These are phyloP conservation scores for Prunella fulvescens DNA, from an alignment of 2,113 vertebrate genomes.

Conservation along the genomic window DNA sequence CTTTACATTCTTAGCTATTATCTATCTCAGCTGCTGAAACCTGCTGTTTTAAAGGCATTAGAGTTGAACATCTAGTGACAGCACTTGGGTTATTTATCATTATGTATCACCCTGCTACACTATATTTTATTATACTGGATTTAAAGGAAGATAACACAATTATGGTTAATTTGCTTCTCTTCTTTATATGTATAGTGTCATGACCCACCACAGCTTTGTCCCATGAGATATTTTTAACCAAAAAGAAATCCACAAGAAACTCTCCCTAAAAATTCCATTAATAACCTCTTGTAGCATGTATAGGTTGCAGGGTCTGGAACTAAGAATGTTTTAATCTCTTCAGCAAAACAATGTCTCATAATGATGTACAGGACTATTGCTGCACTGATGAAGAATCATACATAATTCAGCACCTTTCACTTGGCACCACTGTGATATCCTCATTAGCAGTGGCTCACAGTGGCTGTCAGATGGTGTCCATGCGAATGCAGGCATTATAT, in stretches of 20 bases:
- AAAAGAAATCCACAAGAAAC: constrained; percentile 85
- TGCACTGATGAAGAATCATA: constrained; percentile 99
- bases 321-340: constrained; percentile 97
- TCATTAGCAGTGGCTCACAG: constrained; percentile 99
- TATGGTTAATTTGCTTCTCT: constrained; percentile 88
- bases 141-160: constrained; percentile 88
- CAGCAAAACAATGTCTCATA: constrained; percentile 99
- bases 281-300: constrained; percentile 87
- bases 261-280: constrained; percentile 91
- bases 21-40: constrained; percentile 76
- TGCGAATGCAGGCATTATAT: constrained; percentile 99
- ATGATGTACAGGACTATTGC: constrained; percentile 99
- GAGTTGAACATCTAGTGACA: constrained; percentile 68
- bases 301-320: constrained; percentile 90
- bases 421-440: constrained; percentile 99
- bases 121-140: constrained; percentile 79
- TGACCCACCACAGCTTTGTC: constrained; percentile 85
- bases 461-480: constrained; percentile 99
- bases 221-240: constrained; percentile 85
- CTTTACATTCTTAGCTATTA: constrained; percentile 72
- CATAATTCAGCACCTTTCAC: constrained; percentile 99
- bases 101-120: constrained; percentile 74
- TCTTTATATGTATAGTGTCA: constrained; percentile 83
- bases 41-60: constrained; percentile 78
- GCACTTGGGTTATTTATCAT: constrained; percentile 87